Evolutionary conservation across 2,888 invertebrate species (phyloP).

Genomic region (Hydroisotoma schaefferi): DNA sequence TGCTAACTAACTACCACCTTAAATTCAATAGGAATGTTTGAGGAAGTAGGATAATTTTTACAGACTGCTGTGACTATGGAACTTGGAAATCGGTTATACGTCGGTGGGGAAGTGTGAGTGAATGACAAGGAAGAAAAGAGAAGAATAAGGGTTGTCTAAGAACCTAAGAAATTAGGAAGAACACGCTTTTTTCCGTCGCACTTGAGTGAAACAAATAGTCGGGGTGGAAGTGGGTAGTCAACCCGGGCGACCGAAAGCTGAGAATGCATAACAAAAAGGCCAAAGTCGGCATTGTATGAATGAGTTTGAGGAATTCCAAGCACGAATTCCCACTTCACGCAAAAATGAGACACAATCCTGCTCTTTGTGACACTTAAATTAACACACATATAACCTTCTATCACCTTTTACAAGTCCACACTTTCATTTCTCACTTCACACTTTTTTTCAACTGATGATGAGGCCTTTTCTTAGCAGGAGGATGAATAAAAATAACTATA

Average conservation of each 20-base stretch:
- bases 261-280: constrained; percentile 13
- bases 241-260: constrained; percentile 9
- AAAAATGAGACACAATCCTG: constrained; percentile 39
- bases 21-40: too few relatives aligned
- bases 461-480: too few relatives aligned
- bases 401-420: constrained; percentile 28
- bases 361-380: constrained; percentile 34
- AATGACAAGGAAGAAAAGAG: constrained; percentile 2
- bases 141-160: neutral
- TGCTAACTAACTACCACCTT: too few relatives aligned
- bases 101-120: constrained; percentile 2
- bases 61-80: too few relatives aligned
- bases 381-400: constrained; percentile 22
- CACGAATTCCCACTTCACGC: constrained; percentile 33
- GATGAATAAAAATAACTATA: too few relatives aligned
- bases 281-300: constrained; percentile 38
- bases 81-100: too few relatives aligned
- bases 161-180: constrained; percentile 4
- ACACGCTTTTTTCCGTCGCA: constrained; percentile 7
- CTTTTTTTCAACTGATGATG: neutral
- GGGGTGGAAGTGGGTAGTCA: constrained; percentile 9
- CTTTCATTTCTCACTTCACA: neutral
- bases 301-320: constrained; percentile 25
- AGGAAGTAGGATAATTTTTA: too few relatives aligned
- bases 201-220: constrained; percentile 12